Conservation (phyloP, 2,888 invertebrate species). For the Carabus problematicus region DNA sequence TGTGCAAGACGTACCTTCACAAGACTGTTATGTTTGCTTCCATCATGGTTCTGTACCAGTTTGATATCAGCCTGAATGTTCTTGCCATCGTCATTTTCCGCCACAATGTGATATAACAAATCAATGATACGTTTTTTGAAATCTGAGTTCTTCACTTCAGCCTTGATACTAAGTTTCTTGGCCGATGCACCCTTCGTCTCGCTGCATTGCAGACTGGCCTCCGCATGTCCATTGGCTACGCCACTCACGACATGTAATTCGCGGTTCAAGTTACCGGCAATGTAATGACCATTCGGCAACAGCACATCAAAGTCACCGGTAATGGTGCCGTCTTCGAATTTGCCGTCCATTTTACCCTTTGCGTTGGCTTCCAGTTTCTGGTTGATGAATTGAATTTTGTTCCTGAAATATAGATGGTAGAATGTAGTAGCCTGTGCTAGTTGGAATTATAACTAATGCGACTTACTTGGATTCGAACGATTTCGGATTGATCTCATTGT, state of each 20-base stretch:
- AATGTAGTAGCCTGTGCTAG: neutral
- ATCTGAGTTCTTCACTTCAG: slow-evolving; percentile 58
- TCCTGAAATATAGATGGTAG: slow-evolving; percentile 54
- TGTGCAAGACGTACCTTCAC: slow-evolving; percentile 46
- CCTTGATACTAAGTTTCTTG: slow-evolving; percentile 57
- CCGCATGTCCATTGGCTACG: slow-evolving; percentile 50
- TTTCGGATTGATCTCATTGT: slow-evolving; percentile 63
- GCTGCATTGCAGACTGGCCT: slow-evolving; percentile 55
- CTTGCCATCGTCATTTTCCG: slow-evolving; percentile 61
- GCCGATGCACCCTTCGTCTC: slow-evolving; percentile 58
- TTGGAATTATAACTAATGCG: slow-evolving; percentile 9
- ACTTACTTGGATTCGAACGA: slow-evolving; percentile 70
- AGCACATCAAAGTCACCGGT: slow-evolving; percentile 61
- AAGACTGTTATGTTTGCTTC: slow-evolving; percentile 50
- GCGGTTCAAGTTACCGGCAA: slow-evolving; percentile 58
- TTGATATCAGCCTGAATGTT: slow-evolving; percentile 56
- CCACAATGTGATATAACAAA: slow-evolving; percentile 55
- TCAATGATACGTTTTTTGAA: slow-evolving; percentile 58
- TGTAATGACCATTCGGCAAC: slow-evolving; percentile 61
- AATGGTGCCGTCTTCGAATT: slow-evolving; percentile 58
- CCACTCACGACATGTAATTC: slow-evolving; percentile 51
- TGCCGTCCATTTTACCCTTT: slow-evolving; percentile 60
- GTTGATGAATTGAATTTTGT: slow-evolving; percentile 60
- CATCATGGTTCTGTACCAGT: slow-evolving; percentile 57
- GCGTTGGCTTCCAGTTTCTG: slow-evolving; percentile 61